These are phyloP conservation scores for Polydrusus tereticollis DNA, from an alignment of 2,888 invertebrate genomes.

Conservation along the genomic window DNA sequence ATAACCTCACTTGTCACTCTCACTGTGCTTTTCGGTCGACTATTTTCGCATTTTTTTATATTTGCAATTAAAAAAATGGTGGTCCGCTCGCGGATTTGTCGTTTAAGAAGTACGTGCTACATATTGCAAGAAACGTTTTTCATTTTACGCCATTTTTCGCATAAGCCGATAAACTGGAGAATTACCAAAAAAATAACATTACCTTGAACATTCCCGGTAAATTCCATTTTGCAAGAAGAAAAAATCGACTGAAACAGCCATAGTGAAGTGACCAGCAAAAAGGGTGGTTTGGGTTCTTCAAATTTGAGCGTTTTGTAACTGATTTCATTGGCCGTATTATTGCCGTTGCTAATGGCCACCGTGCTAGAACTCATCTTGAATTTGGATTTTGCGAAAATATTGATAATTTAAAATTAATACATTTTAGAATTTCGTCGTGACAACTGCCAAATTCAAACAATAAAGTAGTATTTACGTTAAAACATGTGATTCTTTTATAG, in stretches of 20 bases:
- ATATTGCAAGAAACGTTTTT: too few species aligned
- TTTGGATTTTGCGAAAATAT: constrained; percentile 27
- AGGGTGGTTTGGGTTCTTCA: constrained; percentile 49
- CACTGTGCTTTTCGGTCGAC: too few species aligned
- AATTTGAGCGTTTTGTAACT: constrained; percentile 41
- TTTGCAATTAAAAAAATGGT: too few species aligned
- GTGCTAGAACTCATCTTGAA: constrained; percentile 58
- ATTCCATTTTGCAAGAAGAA: constrained; percentile 58
- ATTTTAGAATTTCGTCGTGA: constrained; percentile 11
- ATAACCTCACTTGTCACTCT: too few species aligned
- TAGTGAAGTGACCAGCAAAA: constrained; percentile 53
- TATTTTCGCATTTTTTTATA: too few species aligned
- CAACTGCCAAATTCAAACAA: constrained; percentile 1
- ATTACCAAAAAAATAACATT: constrained; percentile 6
- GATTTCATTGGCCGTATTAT: constrained; percentile 39
- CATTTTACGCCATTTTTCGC: too few species aligned
- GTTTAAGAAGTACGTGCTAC: too few species aligned
- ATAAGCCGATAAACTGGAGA: too few species aligned
- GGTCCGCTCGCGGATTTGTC: too few species aligned
- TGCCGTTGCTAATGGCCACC: constrained; percentile 57
- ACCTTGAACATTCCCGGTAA: constrained; percentile 60
- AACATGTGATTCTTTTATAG: too few species aligned
- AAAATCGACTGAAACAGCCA: constrained; percentile 60
- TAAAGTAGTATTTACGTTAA: too few species aligned
- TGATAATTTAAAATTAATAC: not conserved